A percentile compares a stretch with the other conserved stretches of the same genome.
Conservation (phyloP, 2,888 invertebrate genomes). For the Epistrophe eligans region DNA sequence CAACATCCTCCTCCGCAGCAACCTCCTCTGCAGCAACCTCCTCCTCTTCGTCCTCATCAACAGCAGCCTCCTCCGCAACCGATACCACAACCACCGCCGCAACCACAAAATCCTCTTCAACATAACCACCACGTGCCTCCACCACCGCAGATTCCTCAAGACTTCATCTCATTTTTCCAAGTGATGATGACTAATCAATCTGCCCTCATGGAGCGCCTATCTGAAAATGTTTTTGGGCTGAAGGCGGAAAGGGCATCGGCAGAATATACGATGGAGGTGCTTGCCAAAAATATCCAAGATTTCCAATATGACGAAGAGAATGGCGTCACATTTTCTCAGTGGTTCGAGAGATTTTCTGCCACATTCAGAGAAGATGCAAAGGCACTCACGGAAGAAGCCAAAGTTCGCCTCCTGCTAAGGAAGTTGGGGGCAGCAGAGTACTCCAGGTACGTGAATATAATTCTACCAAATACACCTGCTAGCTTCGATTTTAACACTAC, state of each 20-base stretch:
- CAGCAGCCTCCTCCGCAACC: neutral
- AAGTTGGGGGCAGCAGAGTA: slow-evolving; percentile 35
- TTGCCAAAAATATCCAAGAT: slow-evolving; percentile 29
- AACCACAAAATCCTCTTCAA: neutral
- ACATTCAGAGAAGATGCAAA: slow-evolving; percentile 42
- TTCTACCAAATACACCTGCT: slow-evolving; percentile 66
- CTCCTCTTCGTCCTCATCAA: no score
- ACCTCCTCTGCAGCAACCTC: neutral
- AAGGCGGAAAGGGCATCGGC: slow-evolving; percentile 5
- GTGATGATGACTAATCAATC: slow-evolving; percentile 20
- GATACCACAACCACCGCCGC: neutral
- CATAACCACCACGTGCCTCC: slow-evolving; percentile 5
- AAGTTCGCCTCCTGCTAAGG: slow-evolving; percentile 39
- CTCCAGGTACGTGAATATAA: slow-evolving; percentile 52
- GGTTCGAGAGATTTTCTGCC: slow-evolving; percentile 18
- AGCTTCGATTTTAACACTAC: slow-evolving; percentile 52
- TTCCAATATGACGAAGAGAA: slow-evolving; percentile 39
- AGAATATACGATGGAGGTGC: slow-evolving; percentile 31
- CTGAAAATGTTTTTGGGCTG: neutral
- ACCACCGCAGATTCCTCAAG: slow-evolving; percentile 1
- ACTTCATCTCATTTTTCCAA: slow-evolving; percentile 3
- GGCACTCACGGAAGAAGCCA: slow-evolving; percentile 7
- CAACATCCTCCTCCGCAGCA: no score
- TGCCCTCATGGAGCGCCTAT: slow-evolving; percentile 6
- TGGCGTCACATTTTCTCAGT: slow-evolving; percentile 32